Base-by-base conservation (phyloP, 1,140 invertebrate genomes). In the Paramacrobiotus metropolitanus region DNA sequence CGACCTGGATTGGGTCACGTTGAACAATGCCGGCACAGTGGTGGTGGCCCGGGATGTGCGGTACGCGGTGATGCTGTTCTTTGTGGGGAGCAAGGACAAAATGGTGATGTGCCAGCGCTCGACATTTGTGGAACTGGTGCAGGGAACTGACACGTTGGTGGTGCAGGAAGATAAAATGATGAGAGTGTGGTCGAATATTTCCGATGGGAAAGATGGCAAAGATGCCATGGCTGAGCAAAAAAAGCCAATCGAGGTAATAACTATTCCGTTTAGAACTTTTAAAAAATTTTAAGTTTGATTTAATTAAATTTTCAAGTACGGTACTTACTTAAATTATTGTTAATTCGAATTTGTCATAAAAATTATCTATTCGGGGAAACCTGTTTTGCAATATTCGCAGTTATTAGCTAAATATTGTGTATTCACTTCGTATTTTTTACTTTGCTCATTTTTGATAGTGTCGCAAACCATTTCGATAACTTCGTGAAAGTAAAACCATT, bases 101-200 rank as follows among this genome's bases (percentile, higher is more conserved):
- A 77, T 76, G 62, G 48, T 55, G 48, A 15, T 55, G 48, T 55
- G 15, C 15, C 15, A 28, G 15, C 15, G 24, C 4, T 15, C 48
- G 48, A 55, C 48, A 24, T 55, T 55, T 55, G 48, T 28, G 24
- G 48, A 55, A 15, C 28, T 55, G 91, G 86, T 96, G 18, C 85
- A 90, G 59, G 83, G 85, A 59, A 96, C 90, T 75, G 94, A 99
- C 72, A 93, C 97, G 0, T 86, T 93, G 1, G 89, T 98, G 0
- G 93, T 91, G 2, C 94, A 99, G 72, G 86, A 86, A 60, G 68
- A 76, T 60, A 82, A 81, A 61, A 87, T 84, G 68, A 72, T 96
- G 30, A 87, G 87, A 62, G 82, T 97, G 34, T 98, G 94, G 94
- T 98, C 94, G 74, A 92, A 92, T 70, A 87, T 92, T 34, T 87